phyloP scores from a whole-genome alignment of 1,140 invertebrate species.

The Drosophila mojavensis region DNA sequence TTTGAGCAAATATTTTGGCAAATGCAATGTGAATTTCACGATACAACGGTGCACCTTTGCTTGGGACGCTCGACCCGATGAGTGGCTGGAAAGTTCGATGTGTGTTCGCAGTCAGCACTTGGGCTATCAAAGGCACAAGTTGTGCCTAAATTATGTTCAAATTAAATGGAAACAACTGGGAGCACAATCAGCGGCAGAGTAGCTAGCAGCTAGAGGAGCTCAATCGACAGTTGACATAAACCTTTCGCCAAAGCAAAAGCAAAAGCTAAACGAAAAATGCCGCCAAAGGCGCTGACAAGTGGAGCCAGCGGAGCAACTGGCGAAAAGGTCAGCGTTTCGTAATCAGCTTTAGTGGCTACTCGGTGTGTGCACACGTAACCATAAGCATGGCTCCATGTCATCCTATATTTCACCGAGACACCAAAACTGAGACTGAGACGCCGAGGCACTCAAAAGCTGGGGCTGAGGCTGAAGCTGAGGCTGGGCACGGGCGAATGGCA shows the following conservation, averaged over 20 bases:
- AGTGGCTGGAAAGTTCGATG: neutral
- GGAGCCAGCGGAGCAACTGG: slow-evolving; percentile 43
- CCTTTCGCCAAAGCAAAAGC: slow-evolving; percentile 52
- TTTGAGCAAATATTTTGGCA: neutral
- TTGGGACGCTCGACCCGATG: neutral
- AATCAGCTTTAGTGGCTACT: slow-evolving; percentile 72
- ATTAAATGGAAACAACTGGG: slow-evolving; percentile 45
- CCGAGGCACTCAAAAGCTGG: slow-evolving; percentile 2
- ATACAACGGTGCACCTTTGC: neutral
- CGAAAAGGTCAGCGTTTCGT: slow-evolving; percentile 80
- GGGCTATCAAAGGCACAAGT: slow-evolving; percentile 7
- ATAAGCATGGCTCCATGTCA: slow-evolving; percentile 75
- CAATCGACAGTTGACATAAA: slow-evolving; percentile 69
- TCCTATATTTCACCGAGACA: slow-evolving; percentile 72
- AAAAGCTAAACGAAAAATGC: slow-evolving; percentile 15
- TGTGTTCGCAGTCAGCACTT: slow-evolving; percentile 2
- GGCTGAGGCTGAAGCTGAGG: slow-evolving; percentile 19
- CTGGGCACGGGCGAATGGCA: slow-evolving; percentile 46
- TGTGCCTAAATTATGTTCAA: slow-evolving; percentile 33
- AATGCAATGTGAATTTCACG: neutral
- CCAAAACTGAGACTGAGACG: neutral
- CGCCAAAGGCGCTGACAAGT: slow-evolving; percentile 75
- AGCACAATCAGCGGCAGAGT: slow-evolving; percentile 43
- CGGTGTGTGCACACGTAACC: slow-evolving; percentile 69
- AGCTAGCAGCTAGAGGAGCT: too few species aligned